These are phyloP conservation scores for Tubulanus polymorphus DNA, from an alignment of 2,888 invertebrate genomes.

Conservation along the genomic window DNA sequence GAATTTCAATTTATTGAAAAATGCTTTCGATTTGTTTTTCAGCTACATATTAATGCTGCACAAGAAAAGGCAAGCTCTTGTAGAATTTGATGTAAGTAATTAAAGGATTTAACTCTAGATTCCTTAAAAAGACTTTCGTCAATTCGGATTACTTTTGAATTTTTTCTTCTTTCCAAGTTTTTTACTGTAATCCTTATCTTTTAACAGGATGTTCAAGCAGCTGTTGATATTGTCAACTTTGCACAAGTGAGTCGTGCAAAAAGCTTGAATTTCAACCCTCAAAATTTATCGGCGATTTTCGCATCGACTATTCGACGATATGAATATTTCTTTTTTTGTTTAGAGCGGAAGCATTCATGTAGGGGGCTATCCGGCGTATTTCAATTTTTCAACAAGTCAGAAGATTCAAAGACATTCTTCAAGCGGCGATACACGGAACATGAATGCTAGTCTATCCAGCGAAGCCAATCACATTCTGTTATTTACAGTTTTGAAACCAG, in stretches of 20 bases:
- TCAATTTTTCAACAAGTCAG: constrained; percentile 55
- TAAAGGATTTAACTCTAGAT: not conserved
- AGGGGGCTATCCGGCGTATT: constrained; percentile 51
- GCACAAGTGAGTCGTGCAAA: constrained; percentile 33
- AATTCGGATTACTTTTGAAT: too few species aligned
- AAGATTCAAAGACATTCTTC: constrained; percentile 44
- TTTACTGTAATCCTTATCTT: not conserved
- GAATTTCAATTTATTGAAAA: too few species aligned
- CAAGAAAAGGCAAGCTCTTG: constrained; percentile 46
- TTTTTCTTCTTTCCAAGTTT: not conserved
- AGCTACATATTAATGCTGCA: constrained; percentile 49
- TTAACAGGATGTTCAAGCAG: constrained; percentile 32
- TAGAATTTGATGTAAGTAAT: constrained; percentile 45
- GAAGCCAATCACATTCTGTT: constrained; percentile 88
- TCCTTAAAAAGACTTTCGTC: too few species aligned
- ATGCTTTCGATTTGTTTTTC: too few species aligned
- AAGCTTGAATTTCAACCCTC: not conserved
- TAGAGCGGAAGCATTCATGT: constrained; percentile 46
- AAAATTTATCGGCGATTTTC: not conserved
- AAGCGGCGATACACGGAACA: constrained; percentile 17
- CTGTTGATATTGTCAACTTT: constrained; percentile 40
- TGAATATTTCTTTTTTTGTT: not conserved
- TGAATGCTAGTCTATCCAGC: not conserved
- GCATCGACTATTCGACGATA: not conserved
- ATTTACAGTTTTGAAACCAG: constrained; percentile 95